These are phyloP conservation scores for Syncerus caffer DNA, from an alignment of 2,797 vertebrate species.

Conservation along the genomic window DNA sequence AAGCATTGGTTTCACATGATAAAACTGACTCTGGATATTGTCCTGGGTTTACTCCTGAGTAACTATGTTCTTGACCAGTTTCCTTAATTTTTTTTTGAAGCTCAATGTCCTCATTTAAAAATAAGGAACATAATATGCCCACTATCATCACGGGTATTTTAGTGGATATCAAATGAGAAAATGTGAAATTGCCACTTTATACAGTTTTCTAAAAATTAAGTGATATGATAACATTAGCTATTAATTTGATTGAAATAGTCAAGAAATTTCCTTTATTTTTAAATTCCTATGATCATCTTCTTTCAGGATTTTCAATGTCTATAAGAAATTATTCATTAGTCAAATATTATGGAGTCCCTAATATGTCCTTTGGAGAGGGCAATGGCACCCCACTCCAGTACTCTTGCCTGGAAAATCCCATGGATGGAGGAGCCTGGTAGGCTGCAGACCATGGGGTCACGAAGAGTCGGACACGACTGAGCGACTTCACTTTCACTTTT, in stretches of 20 bases:
- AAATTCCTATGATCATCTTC: not conserved
- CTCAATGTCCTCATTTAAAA: too few species aligned
- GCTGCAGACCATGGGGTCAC: too few species aligned
- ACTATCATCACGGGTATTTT: not conserved
- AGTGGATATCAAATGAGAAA: not conserved
- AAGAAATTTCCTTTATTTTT: not conserved
- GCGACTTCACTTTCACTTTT: too few species aligned
- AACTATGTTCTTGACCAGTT: not conserved
- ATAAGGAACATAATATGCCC: not conserved
- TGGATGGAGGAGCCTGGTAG: too few species aligned
- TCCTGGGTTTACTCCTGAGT: not conserved
- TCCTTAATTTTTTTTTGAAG: not conserved
- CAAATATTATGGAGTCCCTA: not conserved
- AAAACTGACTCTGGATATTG: not conserved
- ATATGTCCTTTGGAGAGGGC: not conserved
- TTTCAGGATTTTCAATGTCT: not conserved
- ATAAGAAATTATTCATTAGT: not conserved
- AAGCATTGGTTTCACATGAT: not conserved
- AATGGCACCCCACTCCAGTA: too few species aligned
- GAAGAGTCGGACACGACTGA: too few species aligned
- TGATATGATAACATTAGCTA: not conserved
- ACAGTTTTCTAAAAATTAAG: not conserved
- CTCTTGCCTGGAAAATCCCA: too few species aligned
- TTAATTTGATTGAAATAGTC: not conserved
- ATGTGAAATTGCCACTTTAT: not conserved